Conservation (phyloP, 2,797 vertebrate genomes). For the Alca torda region DNA sequence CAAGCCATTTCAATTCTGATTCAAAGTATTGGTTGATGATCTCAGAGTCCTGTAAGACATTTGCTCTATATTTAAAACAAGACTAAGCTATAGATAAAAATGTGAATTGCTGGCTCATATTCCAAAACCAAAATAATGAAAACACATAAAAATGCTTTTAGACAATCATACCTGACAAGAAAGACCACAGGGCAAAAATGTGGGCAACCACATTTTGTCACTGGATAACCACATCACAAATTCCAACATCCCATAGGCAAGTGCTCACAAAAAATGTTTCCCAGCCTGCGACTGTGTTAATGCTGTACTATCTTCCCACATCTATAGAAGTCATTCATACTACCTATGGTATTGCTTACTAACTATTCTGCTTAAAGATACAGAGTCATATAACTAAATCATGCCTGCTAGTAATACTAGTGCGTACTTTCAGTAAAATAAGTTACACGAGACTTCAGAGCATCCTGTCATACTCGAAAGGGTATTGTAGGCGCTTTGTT, state of each 20-base stretch:
- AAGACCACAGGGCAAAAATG: constrained; percentile 13
- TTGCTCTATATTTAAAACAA: not conserved
- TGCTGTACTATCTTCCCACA: not conserved
- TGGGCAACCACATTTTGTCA: constrained; percentile 20
- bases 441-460: not conserved
- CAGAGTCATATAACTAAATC: not conserved
- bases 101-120: not conserved
- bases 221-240: constrained; percentile 32
- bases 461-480: not conserved
- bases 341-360: not conserved
- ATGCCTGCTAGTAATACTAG: not conserved
- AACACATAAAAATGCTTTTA: constrained; percentile 3
- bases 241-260: not conserved
- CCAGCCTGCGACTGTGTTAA: not conserved
- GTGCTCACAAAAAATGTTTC: not conserved
- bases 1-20: not conserved
- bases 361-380: not conserved
- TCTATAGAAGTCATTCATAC: not conserved
- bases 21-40: not conserved
- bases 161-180: constrained; percentile 6
- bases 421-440: not conserved
- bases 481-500: not conserved
- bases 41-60: not conserved
- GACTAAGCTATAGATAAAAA: not conserved
- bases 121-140: not conserved